Evolutionary conservation across 2,888 invertebrate species (phyloP), one percentile per base, ranked within the genome.

Genomic region (Spodoptera picta): DNA sequence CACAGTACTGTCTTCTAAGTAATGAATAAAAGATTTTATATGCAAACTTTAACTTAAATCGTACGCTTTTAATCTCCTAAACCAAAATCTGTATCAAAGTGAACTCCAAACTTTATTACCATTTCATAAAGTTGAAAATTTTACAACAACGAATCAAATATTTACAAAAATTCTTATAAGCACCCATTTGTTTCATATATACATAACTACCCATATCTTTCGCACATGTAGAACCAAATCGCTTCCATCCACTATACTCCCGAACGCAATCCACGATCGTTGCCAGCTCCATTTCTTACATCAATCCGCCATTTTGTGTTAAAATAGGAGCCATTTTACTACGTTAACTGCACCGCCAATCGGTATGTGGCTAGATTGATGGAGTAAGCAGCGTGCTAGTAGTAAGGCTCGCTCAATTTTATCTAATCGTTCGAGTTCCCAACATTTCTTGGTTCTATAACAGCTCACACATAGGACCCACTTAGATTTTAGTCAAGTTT

Each of bases 291-390:
- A 71, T 71, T 71, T 52, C 61, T 61, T 52, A 46, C 73, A 71
- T 66, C 51, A 61, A 66, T 72, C 70, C 55, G 55, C 72, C 70
- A 70, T 70, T 70, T 70, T 57, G 66, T 59, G 55, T 72, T 60
- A 52, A 61, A 72, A 66, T 61, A 61, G 55, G 61, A 47, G 54
- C 61, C 43, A 58, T 71, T 72, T 58, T 65, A 54, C 51, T 48
- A 49, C 54, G 60, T 14, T 58, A 58, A 70, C 60, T 66, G 60
- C 55, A 71, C 43, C 27, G 43, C 19, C 45, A 47, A 69, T 60
- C 71, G 51, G 57, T 71, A 54, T 54, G 36, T 24, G 42, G 45
- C 43, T 42, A n/a, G 58, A 69, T 69, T 69, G 70, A 70, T 69
- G 52, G 54, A 52, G 61, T 19, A 52, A 14, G 14, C 36, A 55